phyloP scores from a whole-genome alignment of 2,888 invertebrate species.

The Agonopterix subpropinquella region DNA sequence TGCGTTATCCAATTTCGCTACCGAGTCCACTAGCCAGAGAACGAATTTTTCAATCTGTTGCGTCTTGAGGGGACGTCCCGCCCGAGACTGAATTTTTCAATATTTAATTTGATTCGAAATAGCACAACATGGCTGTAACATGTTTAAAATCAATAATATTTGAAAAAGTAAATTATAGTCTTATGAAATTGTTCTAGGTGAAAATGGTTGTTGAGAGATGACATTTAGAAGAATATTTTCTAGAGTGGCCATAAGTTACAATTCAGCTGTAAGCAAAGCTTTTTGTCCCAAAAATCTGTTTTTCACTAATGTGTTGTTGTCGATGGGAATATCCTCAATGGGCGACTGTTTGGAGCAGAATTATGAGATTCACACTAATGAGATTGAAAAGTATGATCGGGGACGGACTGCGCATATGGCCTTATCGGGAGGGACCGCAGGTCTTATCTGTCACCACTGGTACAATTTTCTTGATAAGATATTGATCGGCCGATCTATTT shows the following conservation, averaged over 20 bases:
- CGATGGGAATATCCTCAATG: slow-evolving; percentile 81
- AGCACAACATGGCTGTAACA: too few species aligned
- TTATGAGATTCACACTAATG: slow-evolving; percentile 79
- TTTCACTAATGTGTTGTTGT: slow-evolving; percentile 87
- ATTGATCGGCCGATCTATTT: slow-evolving; percentile 81
- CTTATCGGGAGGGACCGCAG: slow-evolving; percentile 84
- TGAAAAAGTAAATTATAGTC: too few species aligned
- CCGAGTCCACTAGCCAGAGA: too few species aligned
- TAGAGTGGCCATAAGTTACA: slow-evolving; percentile 35
- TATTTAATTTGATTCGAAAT: too few species aligned
- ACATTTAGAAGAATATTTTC: slow-evolving; percentile 41
- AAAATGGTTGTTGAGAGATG: slow-evolving; percentile 24
- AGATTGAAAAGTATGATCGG: slow-evolving; percentile 73
- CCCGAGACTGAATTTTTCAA: too few species aligned
- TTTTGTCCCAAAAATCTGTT: slow-evolving; percentile 81
- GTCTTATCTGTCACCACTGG: slow-evolving; percentile 90
- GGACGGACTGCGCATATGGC: slow-evolving; percentile 85
- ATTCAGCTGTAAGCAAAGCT: slow-evolving; percentile 41
- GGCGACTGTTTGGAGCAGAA: slow-evolving; percentile 90
- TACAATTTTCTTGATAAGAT: slow-evolving; percentile 84
- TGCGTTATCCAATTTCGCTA: too few species aligned
- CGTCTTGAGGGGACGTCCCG: too few species aligned
- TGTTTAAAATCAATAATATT: too few species aligned
- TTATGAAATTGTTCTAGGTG: slow-evolving; percentile 36
- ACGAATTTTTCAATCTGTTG: too few species aligned